Percentiles rank a stretch among this genome's conserved stretches.
phyloP scores from a whole-genome alignment of 2,797 vertebrate species.

The Ammospiza maritima region DNA sequence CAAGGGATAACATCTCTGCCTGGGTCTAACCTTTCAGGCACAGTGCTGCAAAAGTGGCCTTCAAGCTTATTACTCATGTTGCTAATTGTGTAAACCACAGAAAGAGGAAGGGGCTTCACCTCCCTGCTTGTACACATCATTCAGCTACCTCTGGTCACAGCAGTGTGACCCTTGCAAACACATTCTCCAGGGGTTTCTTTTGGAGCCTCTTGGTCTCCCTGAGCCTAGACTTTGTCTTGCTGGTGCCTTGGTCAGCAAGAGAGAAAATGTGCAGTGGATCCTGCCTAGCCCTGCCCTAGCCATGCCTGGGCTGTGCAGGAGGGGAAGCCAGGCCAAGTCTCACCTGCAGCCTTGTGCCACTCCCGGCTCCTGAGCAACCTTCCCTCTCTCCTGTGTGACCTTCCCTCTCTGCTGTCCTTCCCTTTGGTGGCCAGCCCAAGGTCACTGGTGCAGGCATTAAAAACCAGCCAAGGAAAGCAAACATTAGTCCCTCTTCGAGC shows the following conservation, averaged over 20 bases:
- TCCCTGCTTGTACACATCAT: background rate
- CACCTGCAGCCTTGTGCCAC: background rate
- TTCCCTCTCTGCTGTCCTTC: conserved; percentile 80
- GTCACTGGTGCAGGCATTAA: conserved; percentile 86
- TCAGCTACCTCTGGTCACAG: background rate
- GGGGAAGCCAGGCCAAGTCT: background rate
- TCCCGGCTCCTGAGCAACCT: conserved; percentile 81
- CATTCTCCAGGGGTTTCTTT: too few relatives aligned
- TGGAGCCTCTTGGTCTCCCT: background rate
- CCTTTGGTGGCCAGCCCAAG: conserved; percentile 87
- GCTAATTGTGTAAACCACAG: background rate
- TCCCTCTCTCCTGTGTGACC: conserved; percentile 82
- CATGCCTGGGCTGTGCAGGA: background rate
- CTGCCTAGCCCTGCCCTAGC: background rate
- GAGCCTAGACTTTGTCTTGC: background rate
- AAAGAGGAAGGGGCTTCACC: background rate
- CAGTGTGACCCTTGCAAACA: background rate
- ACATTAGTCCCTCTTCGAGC: conserved; percentile 24
- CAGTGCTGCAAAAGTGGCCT: background rate
- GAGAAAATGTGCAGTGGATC: background rate
- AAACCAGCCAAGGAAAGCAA: conserved; percentile 70
- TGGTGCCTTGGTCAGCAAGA: background rate
- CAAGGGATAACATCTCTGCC: background rate
- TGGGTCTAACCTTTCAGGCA: background rate
- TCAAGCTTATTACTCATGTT: background rate